These are phyloP conservation scores for Ptychochromis oligacanthus DNA, from an alignment of 2,113 vertebrate species.

Conservation along the genomic window DNA sequence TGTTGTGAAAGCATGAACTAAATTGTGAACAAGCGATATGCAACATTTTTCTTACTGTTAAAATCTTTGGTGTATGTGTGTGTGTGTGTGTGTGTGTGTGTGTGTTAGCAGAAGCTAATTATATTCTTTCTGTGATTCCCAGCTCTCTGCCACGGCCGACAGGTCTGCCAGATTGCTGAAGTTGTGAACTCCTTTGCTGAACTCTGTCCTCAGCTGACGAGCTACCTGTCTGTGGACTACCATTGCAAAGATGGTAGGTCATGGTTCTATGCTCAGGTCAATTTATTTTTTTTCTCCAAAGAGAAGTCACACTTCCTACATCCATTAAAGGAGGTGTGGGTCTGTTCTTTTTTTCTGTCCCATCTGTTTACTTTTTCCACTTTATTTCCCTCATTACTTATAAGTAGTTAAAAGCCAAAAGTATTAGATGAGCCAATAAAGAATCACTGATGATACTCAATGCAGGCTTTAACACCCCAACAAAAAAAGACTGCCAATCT, in stretches of 20 bases:
- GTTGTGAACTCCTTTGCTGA: conserved; percentile 83
- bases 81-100: background rate
- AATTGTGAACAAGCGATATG: background rate
- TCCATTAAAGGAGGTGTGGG: background rate
- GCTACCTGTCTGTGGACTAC: conserved; percentile 87
- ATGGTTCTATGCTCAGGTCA: background rate
- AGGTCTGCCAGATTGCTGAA: conserved; percentile 84
- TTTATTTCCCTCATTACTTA: background rate
- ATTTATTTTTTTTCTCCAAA: too few species aligned
- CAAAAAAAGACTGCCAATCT: background rate
- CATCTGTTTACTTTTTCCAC: background rate
- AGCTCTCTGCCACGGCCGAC: conserved; percentile 86
- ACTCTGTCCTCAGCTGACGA: conserved; percentile 82
- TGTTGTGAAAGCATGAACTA: background rate
- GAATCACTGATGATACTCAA: background rate
- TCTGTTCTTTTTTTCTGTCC: background rate
- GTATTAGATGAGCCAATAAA: background rate
- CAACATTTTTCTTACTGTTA: background rate
- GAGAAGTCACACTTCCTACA: background rate
- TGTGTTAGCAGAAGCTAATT: background rate
- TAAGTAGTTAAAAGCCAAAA: background rate
- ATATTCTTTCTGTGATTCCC: background rate
- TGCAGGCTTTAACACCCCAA: background rate
- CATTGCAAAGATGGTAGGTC: conserved; percentile 88
- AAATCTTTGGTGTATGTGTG: background rate